A percentile compares a stretch with the other conserved stretches of the same genome.
phyloP scores from a whole-genome alignment of 2,888 invertebrate species.

The Loripinus fragilis region DNA sequence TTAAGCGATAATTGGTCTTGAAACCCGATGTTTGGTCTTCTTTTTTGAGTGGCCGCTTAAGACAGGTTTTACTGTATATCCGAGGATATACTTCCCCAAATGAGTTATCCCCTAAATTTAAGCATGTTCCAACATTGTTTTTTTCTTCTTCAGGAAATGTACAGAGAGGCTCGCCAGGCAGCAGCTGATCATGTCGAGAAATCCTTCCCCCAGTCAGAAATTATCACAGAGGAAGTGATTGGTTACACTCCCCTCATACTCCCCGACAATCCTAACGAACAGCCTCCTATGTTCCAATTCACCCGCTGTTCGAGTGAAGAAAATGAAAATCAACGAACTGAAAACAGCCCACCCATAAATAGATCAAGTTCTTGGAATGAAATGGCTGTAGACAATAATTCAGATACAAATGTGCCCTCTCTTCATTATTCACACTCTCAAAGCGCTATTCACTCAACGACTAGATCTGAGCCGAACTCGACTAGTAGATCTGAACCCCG shows the following conservation, averaged over 20 bases:
- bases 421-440: slow-evolving; percentile 34
- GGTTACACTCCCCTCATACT: slow-evolving; percentile 56
- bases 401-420: slow-evolving; percentile 23
- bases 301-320: slow-evolving; percentile 55
- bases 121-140: too few species aligned
- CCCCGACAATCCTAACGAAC: slow-evolving; percentile 34
- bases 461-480: slow-evolving; percentile 32
- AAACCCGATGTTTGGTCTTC: too few species aligned
- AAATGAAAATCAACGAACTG: slow-evolving; percentile 37
- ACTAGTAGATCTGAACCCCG: slow-evolving; percentile 27
- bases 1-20: too few species aligned
- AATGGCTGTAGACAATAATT: slow-evolving; percentile 37
- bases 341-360: slow-evolving; percentile 43
- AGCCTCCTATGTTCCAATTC: slow-evolving; percentile 46
- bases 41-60: too few species aligned
- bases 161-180: slow-evolving; percentile 59
- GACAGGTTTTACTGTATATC: too few species aligned
- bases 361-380: slow-evolving; percentile 62
- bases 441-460: slow-evolving; percentile 16
- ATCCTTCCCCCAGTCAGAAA: slow-evolving; percentile 50
- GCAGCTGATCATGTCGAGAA: slow-evolving; percentile 27
- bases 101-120: too few species aligned
- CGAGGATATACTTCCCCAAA: too few species aligned
- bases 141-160: slow-evolving; percentile 47
- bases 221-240: slow-evolving; percentile 61